Base-by-base conservation (phyloP, 2,888 invertebrate species). In the Aphidoletes aphidimyza region DNA sequence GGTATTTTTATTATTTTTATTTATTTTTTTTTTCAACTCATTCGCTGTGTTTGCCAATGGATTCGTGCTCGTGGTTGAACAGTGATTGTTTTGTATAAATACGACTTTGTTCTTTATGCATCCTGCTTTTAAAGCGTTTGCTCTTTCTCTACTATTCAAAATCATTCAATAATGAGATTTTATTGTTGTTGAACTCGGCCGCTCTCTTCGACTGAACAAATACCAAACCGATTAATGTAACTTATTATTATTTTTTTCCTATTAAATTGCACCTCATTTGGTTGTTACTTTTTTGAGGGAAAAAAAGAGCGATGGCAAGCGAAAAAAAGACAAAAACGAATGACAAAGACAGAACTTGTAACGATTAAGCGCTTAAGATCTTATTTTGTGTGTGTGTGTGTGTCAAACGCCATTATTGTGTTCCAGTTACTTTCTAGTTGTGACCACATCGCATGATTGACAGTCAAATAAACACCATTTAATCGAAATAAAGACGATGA, bases 401-500 rank as follows among this genome's bases (percentile, higher is more conserved):
- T 14, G 54, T 54, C 22, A 54, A 54, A 54, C 22, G 69, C 34
- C n/a, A 69, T 69, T 69, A 30, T 69, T 69, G 34, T 69, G 69
- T 69, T 69, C 69, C 69, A 69, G 2, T 69, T 30, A 69, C 69
- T 69, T 69, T 69, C 69, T 69, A 69, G 30, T 69, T 69, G 69
- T 14, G 14, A 2, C 34, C 14, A 30, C 69, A n/a, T n/a, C 30
- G 19, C 34, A 30, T 69, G 69, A 69, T 69, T 30, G 69, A 69
- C 69, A 69, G 34, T n/a, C 30, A 30, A 26, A 14, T 0, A 26
- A 2, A 30, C 30, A 54, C 30, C 26, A 34, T 69, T 69, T 30
- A 69, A 69, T 69, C 69, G 69, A 69, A 69, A 69, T 69, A 30
- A n/a, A n/a, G n/a, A n/a, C n/a, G n/a, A n/a, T n/a, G n/a, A n/a